These are phyloP conservation scores for Sebastolobus alascanus DNA, from an alignment of 2,797 vertebrate genomes.

Conservation along the genomic window DNA sequence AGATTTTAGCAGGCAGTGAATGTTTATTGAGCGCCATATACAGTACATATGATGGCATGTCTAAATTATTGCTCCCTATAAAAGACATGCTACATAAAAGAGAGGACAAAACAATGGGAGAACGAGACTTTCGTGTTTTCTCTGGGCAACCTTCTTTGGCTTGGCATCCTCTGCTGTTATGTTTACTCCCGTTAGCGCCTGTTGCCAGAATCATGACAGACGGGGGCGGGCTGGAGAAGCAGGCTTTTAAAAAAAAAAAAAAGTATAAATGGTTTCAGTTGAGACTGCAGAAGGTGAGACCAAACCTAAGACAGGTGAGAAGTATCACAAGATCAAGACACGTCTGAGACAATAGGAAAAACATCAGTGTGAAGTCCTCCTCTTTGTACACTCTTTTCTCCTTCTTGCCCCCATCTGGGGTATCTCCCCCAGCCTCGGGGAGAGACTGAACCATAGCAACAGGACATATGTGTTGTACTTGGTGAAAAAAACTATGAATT, in stretches of 20 bases:
- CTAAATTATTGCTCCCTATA: background rate
- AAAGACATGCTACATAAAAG: background rate
- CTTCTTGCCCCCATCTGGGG: background rate
- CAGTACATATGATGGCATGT: background rate
- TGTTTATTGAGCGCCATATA: background rate
- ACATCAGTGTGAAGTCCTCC: background rate
- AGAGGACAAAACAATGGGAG: constrained; percentile 8
- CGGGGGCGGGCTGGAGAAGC: background rate
- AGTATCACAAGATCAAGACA: background rate
- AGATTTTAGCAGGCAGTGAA: background rate
- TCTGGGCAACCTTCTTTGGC: constrained; percentile 32
- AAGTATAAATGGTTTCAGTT: constrained; percentile 12
- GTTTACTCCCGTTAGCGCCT: constrained; percentile 34
- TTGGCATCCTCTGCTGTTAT: constrained; percentile 38
- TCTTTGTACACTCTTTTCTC: background rate
- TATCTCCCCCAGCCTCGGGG: background rate
- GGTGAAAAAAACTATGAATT: background rate
- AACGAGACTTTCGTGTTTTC: constrained; percentile 22
- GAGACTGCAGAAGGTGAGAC: background rate
- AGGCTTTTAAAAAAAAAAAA: constrained; percentile 3
- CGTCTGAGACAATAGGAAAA: background rate
- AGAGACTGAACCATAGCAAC: constrained; percentile 10
- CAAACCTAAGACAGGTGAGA: background rate
- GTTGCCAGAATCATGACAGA: constrained; percentile 45
- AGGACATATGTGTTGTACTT: constrained; percentile 29